Conservation (phyloP, 2,888 invertebrate genomes). For the Acheta domesticus region DNA sequence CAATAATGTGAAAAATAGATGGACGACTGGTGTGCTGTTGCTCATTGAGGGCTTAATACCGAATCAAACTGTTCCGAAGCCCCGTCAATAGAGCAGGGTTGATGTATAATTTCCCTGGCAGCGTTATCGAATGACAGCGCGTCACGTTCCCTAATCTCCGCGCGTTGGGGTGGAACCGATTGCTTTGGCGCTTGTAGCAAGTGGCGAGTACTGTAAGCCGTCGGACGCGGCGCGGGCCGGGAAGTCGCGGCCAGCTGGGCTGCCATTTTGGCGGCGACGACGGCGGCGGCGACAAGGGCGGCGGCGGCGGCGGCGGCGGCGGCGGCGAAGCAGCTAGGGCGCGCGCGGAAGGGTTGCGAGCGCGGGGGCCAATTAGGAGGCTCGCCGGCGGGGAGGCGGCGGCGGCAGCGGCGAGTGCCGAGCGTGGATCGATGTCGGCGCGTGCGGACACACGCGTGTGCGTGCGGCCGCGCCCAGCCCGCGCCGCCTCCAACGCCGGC, state of each 20-base stretch:
- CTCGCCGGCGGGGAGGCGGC: neutral
- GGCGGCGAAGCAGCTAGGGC: neutral
- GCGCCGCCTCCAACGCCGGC: neutral
- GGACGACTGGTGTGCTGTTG: too few species aligned
- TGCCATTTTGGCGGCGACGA: neutral
- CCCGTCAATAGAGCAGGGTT: too few species aligned
- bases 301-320: neutral
- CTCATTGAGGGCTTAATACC: too few species aligned
- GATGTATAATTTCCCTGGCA: too few species aligned
- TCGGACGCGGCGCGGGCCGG: too few species aligned
- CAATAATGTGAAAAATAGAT: too few species aligned
- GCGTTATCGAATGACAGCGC: too few species aligned
- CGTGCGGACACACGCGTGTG: neutral
- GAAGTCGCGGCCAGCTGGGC: neutral
- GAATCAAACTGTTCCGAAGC: too few species aligned
- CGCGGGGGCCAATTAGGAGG: slow-evolving; percentile 2
- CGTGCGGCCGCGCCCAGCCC: neutral
- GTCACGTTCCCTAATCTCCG: too few species aligned
- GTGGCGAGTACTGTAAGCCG: too few species aligned
- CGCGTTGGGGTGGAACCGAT: too few species aligned
- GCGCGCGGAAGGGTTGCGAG: neutral
- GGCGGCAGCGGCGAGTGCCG: neutral
- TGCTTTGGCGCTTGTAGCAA: too few species aligned
- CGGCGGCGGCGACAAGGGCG: neutral
- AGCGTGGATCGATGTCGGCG: neutral